Base-by-base conservation (phyloP, 37 sponge, comb jelly and placozoan genomes). In the Axinella damicornis region DNA sequence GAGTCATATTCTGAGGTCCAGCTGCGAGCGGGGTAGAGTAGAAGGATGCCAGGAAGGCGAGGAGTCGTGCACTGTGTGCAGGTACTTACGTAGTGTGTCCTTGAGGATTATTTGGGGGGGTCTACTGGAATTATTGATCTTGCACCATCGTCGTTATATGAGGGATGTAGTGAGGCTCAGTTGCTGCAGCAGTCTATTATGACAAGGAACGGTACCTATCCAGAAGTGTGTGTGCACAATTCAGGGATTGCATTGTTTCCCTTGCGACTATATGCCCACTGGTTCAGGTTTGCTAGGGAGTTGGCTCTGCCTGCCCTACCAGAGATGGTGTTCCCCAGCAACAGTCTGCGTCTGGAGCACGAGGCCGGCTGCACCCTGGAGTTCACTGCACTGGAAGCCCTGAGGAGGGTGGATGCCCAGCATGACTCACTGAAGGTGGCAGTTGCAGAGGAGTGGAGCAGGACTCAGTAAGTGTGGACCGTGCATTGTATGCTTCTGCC, bases 261-360 rank as follows among this genome's bases (percentile, higher is more conserved):
- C n/a, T n/a, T 46, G 46, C 46, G 46, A 46, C 46, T 4, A 9
- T 46, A 12, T 46, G 6, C 9, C 46, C 9, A 12, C 9, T 4
- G 6, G 46, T 46, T 4, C 9, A 85, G 85, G 27, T 90, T 35
- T 74, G 37, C 36, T 5, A 59, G 64, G 1, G 80, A 73, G 16
- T 65, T 96, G 57, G 76, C 87, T 31, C 84, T 92, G 2, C 89
- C 92, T 20, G 53, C 56, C 5, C 74, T 98, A 0, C 98, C 98
- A 40, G 98, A 98, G 79, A 98, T 98, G 98, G 92, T 94, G 37
- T 98, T 98, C 77, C 92, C 89, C 0, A 80, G 86, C 38, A 96
- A 87, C 78, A 13, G 21, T 0, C 54, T 98, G 67, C 57, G 53
- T 25, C 31, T 98, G 19, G 73, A 71, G 58, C 98, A 96, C 65